Conservation (phyloP, 2,113 vertebrate species). For the Calonectris borealis region DNA sequence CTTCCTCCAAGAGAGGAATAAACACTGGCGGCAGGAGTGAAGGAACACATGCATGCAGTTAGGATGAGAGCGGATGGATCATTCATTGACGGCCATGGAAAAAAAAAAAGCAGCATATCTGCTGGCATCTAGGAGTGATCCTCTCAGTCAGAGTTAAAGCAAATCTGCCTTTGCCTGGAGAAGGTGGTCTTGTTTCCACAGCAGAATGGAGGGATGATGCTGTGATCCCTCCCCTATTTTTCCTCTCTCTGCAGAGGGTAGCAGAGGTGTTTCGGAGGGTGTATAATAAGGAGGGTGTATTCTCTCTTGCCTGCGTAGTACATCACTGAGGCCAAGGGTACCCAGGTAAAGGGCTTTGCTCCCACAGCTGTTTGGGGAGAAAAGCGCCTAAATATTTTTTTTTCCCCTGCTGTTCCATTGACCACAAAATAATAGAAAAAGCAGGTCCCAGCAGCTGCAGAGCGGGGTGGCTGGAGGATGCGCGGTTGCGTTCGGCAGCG, state of each 20-base stretch:
- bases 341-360: neutral
- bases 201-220: neutral
- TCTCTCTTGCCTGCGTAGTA: neutral
- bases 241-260: too few species aligned
- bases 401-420: neutral
- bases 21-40: neutral
- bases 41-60: fast-evolving
- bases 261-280: neutral
- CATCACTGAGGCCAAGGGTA: neutral
- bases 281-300: fast-evolving
- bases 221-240: neutral
- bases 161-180: neutral
- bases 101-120: fast-evolving
- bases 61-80: neutral
- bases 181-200: neutral
- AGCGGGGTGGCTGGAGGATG: neutral
- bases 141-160: neutral
- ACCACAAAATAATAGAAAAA: neutral
- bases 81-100: neutral
- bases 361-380: neutral
- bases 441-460: neutral
- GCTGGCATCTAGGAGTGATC: neutral
- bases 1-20: neutral
- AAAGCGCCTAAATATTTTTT: fast-evolving
- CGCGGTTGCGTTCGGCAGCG: neutral